These are phyloP conservation scores for Nephrotoma flavescens DNA, from an alignment of 2,888 invertebrate species.

Conservation along the genomic window DNA sequence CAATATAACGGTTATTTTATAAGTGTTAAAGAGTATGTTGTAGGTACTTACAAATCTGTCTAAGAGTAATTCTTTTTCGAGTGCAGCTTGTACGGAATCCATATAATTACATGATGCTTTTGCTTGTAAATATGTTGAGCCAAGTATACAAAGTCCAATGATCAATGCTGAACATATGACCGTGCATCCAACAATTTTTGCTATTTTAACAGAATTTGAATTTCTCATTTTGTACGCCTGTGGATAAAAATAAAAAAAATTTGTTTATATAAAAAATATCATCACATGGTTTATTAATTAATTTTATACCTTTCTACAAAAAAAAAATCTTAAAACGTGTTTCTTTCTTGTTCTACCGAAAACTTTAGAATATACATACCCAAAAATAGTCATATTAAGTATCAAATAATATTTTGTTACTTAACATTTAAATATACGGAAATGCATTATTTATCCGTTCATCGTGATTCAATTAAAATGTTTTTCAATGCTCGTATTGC, in stretches of 20 bases:
- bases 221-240: constrained; percentile 66
- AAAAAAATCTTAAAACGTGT: not conserved
- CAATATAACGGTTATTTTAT: not conserved
- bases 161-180: constrained; percentile 68
- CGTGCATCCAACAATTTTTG: constrained; percentile 70
- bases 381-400: not conserved
- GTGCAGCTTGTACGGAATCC: constrained; percentile 37
- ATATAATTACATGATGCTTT: constrained; percentile 65
- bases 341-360: not conserved
- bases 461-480: not conserved
- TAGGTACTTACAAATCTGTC: constrained; percentile 29
- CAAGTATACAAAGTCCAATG: constrained; percentile 67
- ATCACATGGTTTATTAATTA: not conserved
- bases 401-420: not conserved
- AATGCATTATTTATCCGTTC: not conserved
- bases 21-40: not conserved
- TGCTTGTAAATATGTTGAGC: constrained; percentile 70
- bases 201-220: constrained; percentile 70
- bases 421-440: not conserved
- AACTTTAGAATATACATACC: not conserved
- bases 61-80: constrained; percentile 52
- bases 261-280: constrained; percentile 6
- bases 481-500: not conserved
- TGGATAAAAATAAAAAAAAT: constrained; percentile 14
- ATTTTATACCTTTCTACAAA: not conserved